Percentiles rank a stretch among this genome's conserved stretches.
These are phyloP conservation scores for Drosophila paramelanica DNA, from an alignment of 2,888 invertebrate genomes.

Conservation along the genomic window DNA sequence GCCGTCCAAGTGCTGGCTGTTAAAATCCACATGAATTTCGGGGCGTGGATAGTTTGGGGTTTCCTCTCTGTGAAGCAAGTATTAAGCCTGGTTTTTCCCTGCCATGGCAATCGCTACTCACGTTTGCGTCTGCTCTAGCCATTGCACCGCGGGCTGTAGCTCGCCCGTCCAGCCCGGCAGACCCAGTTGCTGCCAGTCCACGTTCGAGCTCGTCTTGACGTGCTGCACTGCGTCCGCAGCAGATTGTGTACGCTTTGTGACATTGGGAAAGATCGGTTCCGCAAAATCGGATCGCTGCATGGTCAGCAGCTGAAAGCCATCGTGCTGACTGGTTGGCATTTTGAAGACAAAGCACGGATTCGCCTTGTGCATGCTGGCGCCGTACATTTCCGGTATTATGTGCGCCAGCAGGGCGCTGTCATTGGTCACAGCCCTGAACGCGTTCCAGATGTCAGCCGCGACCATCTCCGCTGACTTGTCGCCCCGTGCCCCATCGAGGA, in stretches of 20 bases:
- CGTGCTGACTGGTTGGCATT: constrained; percentile 60
- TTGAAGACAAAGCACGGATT: constrained; percentile 80
- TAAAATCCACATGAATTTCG: constrained; percentile 53
- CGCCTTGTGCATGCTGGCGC: constrained; percentile 57
- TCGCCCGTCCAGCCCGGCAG: constrained; percentile 83
- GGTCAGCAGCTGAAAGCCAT: constrained; percentile 52
- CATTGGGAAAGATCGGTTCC: constrained; percentile 82
- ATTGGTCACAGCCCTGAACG: constrained; percentile 78
- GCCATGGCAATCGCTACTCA: constrained; percentile 27
- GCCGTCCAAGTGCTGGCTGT: constrained; percentile 57
- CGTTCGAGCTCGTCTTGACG: constrained; percentile 50
- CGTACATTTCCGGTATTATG: constrained; percentile 82
- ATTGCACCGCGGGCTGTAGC: constrained; percentile 39
- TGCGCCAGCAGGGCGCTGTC: constrained; percentile 65
- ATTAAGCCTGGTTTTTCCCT: neutral
- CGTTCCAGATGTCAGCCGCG: constrained; percentile 74
- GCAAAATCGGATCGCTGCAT: constrained; percentile 81
- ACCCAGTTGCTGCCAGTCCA: constrained; percentile 79
- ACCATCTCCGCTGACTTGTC: constrained; percentile 44
- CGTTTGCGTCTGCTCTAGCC: constrained; percentile 61
- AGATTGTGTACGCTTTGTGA: constrained; percentile 36
- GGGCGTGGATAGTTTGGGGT: constrained; percentile 44
- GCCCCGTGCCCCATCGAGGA: neutral
- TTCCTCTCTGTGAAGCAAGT: constrained; percentile 29
- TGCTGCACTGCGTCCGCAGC: neutral